Conservation (phyloP, 2,888 invertebrate species). For the Rhogogaster chlorosoma region DNA sequence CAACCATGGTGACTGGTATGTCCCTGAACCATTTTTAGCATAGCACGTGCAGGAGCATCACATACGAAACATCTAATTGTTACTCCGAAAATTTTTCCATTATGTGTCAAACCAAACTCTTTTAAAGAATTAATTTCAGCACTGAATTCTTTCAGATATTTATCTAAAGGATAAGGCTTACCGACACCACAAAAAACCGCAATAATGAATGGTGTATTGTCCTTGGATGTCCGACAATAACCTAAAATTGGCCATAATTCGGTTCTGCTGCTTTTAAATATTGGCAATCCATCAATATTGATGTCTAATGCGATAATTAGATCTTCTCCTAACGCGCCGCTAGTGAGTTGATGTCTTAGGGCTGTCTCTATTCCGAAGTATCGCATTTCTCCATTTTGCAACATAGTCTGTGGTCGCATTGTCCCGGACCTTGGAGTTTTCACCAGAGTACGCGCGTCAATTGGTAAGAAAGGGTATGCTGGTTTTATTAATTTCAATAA, state of each 20-base stretch:
- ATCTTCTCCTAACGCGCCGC: background rate
- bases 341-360: background rate
- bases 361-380: too few species aligned
- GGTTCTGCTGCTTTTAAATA: background rate
- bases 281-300: background rate
- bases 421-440: too few species aligned
- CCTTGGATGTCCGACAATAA: background rate
- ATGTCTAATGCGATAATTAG: background rate
- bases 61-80: background rate
- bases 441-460: background rate
- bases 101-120: background rate
- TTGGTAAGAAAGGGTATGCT: background rate
- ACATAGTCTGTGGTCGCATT: too few species aligned
- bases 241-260: background rate
- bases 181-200: background rate
- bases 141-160: background rate
- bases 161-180: background rate
- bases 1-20: background rate
- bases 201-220: constrained; percentile 1
- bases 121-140: background rate
- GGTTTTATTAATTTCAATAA: background rate
- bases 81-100: background rate
- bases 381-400: too few species aligned
- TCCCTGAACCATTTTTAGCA: background rate
- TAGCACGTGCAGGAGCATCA: background rate